Conservation (phyloP, 1,140 invertebrate genomes). For the Brachionus sp. region DNA sequence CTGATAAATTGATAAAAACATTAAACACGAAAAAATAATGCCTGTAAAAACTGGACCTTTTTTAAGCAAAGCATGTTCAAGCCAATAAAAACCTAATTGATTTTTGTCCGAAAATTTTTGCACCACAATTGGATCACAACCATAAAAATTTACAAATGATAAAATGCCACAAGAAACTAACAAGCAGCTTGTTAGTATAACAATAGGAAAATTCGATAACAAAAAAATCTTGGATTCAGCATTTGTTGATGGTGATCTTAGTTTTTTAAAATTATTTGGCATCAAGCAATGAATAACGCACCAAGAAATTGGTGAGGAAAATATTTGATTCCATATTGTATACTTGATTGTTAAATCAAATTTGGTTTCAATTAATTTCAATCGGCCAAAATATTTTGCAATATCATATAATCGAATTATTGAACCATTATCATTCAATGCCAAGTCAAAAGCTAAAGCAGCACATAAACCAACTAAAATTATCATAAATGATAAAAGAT, state of each 20-base stretch:
- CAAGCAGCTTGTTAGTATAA: neutral
- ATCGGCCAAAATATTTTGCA: neutral
- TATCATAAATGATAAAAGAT: neutral
- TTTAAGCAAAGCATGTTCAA: neutral
- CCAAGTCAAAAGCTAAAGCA: neutral
- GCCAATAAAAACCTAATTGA: neutral
- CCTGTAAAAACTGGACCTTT: neutral
- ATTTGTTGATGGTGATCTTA: neutral
- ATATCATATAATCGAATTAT: neutral
- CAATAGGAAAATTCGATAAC: neutral
- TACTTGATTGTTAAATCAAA: neutral
- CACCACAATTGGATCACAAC: neutral
- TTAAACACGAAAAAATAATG: neutral
- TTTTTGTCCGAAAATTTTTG: neutral
- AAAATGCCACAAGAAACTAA: neutral
- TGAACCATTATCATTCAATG: neutral
- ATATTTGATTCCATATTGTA: constrained; percentile 6
- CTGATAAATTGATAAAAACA: neutral
- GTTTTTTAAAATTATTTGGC: neutral
- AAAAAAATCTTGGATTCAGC: neutral
- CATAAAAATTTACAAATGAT: neutral
- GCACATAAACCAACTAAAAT: neutral
- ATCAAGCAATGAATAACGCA: neutral
- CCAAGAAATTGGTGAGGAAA: neutral
- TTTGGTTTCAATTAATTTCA: neutral